A percentile compares a stretch with the other conserved stretches of the same genome.
phyloP scores from a whole-genome alignment of 2,113 vertebrate genomes.

The Podilymbus podiceps region DNA sequence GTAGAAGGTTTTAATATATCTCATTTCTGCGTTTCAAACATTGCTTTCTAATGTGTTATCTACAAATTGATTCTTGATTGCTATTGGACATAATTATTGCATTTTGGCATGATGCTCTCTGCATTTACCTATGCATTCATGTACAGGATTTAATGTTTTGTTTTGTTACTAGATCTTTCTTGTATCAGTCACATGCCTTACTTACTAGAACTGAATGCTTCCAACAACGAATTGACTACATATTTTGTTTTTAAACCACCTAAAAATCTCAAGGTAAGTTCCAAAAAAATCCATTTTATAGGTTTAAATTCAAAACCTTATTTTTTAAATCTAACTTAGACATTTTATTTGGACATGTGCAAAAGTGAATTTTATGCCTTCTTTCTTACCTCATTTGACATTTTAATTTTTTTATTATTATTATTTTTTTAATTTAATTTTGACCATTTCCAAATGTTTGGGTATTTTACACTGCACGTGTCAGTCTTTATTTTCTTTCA shows the following conservation, averaged over 20 bases:
- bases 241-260: slow-evolving; percentile 87
- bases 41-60: not conserved
- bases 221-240: slow-evolving; percentile 82
- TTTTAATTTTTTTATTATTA: no score
- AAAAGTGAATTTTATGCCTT: not conserved
- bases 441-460: not conserved
- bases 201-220: slow-evolving; percentile 83
- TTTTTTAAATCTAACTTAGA: not conserved
- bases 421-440: no score
- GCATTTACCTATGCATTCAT: not conserved
- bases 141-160: not conserved
- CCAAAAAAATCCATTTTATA: not conserved
- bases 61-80: not conserved
- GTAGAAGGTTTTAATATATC: not conserved
- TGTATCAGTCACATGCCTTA: slow-evolving; percentile 89
- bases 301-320: not conserved
- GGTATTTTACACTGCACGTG: not conserved
- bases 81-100: fast-evolving
- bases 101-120: not conserved
- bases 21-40: not conserved
- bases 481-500: not conserved
- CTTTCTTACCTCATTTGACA: not conserved
- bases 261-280: slow-evolving; percentile 85
- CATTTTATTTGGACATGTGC: fast-evolving
- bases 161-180: slow-evolving; percentile 82